Evolutionary conservation across 2,797 vertebrate genomes (phyloP), one percentile per base, ranked within the genome.

Genomic region (Chromis chromis): DNA sequence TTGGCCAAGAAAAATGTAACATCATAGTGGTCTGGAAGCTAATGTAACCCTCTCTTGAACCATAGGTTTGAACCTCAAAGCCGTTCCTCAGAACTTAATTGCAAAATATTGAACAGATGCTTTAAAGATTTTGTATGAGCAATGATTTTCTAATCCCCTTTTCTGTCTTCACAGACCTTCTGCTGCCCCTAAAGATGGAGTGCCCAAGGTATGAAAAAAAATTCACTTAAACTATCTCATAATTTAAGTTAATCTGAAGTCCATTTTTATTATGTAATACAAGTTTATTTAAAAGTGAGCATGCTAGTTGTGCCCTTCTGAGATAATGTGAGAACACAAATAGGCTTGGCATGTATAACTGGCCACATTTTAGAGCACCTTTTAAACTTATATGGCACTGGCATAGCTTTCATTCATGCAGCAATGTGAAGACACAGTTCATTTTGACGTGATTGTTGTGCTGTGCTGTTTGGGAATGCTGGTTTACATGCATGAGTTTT

Each of bases 121-220:
- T 28, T 1, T 50, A 28, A 55, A 70, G 16, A 21, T 65, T 6
- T 55, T 81, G 5, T 24, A 17, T 65, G 58, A 57, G 11, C 25
- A n/a, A 10, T 44, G 27, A 56, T 58, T 73, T 74, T 22, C 79
- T 66, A 2, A 39, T 33, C 53, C 31, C 61, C 59, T 73, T 68
- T 91, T 31, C 54, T 90, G 40, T 59, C 82, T 71, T 94, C 86
- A 19, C 91, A 99, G 98, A 92, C 89, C 95, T 63, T 83, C 95
- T 55, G 74, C 85, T 81, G 60, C 70, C 70, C 56, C 90, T 13
- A 96, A 96, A 85, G 94, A 96, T 70, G 92, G 85, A 42, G 73
- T 89, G 42, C 86, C 92, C 31, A 96, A 96, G 96, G 97, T 98
- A 92, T 66, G 95, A 91, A 75, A 5, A 46, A 14, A 58, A 61